Conservation (phyloP, 1,140 invertebrate species). For the Pseudobourletiella spinata region DNA sequence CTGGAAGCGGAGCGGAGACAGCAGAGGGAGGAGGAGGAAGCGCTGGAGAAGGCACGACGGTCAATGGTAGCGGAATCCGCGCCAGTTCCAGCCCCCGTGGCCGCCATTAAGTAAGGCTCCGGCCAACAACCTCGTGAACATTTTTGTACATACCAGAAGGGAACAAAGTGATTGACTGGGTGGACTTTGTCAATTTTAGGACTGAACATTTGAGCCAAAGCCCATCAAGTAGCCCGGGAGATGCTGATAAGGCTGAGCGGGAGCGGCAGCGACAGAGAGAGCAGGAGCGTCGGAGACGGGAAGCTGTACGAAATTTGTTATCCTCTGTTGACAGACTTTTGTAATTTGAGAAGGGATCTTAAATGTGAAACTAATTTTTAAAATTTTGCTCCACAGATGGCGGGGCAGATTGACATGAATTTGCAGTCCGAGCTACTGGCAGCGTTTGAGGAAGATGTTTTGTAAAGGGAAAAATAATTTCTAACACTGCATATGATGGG, state of each 20-base stretch:
- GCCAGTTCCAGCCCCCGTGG: neutral
- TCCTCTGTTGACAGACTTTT: slow-evolving; percentile 16
- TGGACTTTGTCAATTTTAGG: neutral
- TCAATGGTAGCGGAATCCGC: slow-evolving; percentile 27
- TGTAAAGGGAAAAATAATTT: slow-evolving; percentile 7
- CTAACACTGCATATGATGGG: too few relatives aligned
- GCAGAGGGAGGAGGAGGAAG: slow-evolving; percentile 70
- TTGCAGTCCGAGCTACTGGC: slow-evolving; percentile 96
- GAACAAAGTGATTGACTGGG: too few relatives aligned
- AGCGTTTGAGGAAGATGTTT: slow-evolving; percentile 72
- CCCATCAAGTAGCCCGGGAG: slow-evolving; percentile 48
- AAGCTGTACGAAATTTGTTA: slow-evolving; percentile 64
- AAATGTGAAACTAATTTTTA: neutral
- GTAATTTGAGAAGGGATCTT: too few relatives aligned
- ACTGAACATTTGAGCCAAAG: slow-evolving; percentile 31
- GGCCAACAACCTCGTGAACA: neutral
- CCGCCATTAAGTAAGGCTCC: slow-evolving; percentile 19
- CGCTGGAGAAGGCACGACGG: slow-evolving; percentile 57
- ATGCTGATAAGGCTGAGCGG: slow-evolving; percentile 64
- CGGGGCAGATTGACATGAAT: slow-evolving; percentile 94
- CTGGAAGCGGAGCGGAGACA: slow-evolving; percentile 67
- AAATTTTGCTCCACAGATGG: slow-evolving; percentile 63
- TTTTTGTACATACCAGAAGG: neutral
- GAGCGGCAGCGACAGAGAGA: slow-evolving; percentile 62
- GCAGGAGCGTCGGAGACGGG: slow-evolving; percentile 77